phyloP scores from a whole-genome alignment of 1,140 invertebrate species.

The Rhopalosiphum maidis region DNA sequence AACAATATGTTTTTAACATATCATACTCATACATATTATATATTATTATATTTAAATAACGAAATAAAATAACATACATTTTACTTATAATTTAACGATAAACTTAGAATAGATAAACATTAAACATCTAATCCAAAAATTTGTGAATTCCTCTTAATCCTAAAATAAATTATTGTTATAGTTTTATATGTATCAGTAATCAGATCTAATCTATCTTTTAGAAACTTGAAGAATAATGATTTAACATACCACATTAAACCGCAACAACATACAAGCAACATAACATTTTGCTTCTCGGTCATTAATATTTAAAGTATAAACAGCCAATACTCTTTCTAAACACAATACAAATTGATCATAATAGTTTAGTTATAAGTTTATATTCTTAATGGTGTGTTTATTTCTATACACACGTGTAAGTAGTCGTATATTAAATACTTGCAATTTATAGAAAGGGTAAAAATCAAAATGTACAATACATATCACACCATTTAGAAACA shows the following conservation, averaged over 20 bases:
- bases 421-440: neutral
- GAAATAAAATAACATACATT: neutral
- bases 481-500: neutral
- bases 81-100: too few species aligned
- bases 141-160: too few species aligned
- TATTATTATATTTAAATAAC: neutral
- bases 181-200: too few species aligned
- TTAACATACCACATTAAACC: slow-evolving; percentile 23
- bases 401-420: neutral
- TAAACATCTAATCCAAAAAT: too few species aligned
- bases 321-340: slow-evolving; percentile 11
- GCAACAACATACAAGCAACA: slow-evolving; percentile 25
- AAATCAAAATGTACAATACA: neutral
- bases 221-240: neutral
- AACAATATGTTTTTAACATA: too few species aligned
- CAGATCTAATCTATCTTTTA: neutral
- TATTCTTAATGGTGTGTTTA: neutral
- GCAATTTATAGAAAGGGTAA: neutral
- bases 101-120: too few species aligned
- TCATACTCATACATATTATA: too few species aligned
- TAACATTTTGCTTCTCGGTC: slow-evolving; percentile 37
- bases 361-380: neutral
- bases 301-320: slow-evolving; percentile 15
- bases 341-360: neutral
- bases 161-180: too few species aligned